Evolutionary conservation across 2,797 vertebrate species (phyloP).

Genomic region (Apogon talboti): DNA sequence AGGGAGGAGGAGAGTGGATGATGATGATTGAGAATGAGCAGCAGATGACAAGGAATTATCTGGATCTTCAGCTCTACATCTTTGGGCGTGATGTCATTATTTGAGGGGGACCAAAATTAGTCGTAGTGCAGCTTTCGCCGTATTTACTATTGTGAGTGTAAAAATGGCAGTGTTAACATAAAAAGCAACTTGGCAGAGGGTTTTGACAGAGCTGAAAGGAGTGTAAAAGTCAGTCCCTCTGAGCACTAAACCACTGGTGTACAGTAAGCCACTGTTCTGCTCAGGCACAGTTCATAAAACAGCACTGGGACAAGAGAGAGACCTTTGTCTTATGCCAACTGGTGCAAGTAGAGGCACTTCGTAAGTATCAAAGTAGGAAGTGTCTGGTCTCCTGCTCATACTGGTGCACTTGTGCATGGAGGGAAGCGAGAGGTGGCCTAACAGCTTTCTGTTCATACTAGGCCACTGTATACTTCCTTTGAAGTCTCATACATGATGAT

Average conservation of each 20-base stretch:
- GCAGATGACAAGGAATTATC: constrained; percentile 74
- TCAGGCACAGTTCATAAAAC: neutral
- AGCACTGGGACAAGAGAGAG: neutral
- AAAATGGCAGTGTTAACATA: constrained; percentile 7
- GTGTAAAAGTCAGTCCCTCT: constrained; percentile 2
- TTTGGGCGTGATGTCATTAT: constrained; percentile 46
- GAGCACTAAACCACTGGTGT: neutral
- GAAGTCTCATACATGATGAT: no score
- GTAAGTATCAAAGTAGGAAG: neutral
- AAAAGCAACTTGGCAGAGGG: constrained; percentile 11
- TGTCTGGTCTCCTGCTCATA: neutral
- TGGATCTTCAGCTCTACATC: constrained; percentile 60
- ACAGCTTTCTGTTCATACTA: no score
- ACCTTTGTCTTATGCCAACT: neutral
- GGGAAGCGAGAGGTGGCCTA: no score
- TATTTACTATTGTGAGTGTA: neutral
- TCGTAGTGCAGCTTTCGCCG: constrained; percentile 2
- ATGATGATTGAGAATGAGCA: constrained; percentile 55
- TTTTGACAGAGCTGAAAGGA: constrained; percentile 4
- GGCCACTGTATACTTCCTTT: no score
- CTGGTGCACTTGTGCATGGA: no score
- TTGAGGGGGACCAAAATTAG: constrained; percentile 23
- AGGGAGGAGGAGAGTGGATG: constrained; percentile 50
- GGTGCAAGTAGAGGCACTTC: neutral
- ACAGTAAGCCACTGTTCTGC: neutral